Evolutionary conservation across 2,113 vertebrate species (phyloP).

Genomic region (Neodontobutis hainanensis): DNA sequence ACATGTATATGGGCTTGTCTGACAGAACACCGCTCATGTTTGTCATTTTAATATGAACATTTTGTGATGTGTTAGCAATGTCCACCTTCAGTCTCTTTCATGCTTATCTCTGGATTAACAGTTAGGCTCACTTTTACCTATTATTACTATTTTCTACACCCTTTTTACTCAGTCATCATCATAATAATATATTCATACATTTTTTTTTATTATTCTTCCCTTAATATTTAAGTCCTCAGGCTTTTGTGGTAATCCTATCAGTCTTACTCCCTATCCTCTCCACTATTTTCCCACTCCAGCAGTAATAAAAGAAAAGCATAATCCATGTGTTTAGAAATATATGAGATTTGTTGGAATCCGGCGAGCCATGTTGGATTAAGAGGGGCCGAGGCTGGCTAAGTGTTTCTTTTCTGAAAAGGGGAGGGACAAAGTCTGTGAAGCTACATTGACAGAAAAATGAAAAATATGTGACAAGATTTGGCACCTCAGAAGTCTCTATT

Average conservation of each 20-base stretch:
- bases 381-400: slow-evolving; percentile 37
- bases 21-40: no score
- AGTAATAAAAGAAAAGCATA: slow-evolving; percentile 90
- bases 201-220: slow-evolving; percentile 66
- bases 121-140: slow-evolving; percentile 63
- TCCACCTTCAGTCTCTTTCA: slow-evolving; percentile 24
- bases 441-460: neutral
- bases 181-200: slow-evolving; percentile 58
- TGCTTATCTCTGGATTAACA: slow-evolving; percentile 66
- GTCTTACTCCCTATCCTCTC: slow-evolving; percentile 49
- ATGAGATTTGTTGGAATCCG: slow-evolving; percentile 88
- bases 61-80: no score
- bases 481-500: no score
- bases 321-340: slow-evolving; percentile 89
- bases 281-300: slow-evolving; percentile 62
- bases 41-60: no score
- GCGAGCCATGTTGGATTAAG: slow-evolving; percentile 79
- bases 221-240: slow-evolving; percentile 79
- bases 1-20: neutral
- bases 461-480: neutral
- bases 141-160: slow-evolving; percentile 53
- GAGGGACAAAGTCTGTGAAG: slow-evolving; percentile 14
- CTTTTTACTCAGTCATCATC: slow-evolving; percentile 56
- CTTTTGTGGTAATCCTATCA: slow-evolving; percentile 84
- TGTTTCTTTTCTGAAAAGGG: neutral